A percentile compares a stretch with the other conserved stretches of the same genome.
phyloP scores from a whole-genome alignment of 2,888 invertebrate genomes.

The Lysandra coridon region DNA sequence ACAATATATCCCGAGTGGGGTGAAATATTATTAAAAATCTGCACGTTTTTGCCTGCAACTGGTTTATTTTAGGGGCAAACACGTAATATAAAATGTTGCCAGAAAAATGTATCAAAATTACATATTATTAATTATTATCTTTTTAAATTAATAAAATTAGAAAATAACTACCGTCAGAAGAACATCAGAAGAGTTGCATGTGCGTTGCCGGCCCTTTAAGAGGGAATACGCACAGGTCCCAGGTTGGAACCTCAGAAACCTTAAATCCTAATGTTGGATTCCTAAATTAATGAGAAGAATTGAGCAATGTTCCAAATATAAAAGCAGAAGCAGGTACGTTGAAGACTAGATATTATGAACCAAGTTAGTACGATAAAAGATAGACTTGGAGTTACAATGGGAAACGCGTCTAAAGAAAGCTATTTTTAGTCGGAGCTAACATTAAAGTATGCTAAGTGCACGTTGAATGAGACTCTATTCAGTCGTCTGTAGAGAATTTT shows the following conservation, averaged over 20 bases:
- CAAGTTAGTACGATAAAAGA: neutral
- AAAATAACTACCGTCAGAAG: too few relatives aligned
- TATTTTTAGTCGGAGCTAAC: slow-evolving; percentile 19
- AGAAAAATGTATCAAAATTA: neutral
- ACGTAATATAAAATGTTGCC: neutral
- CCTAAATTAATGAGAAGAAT: neutral
- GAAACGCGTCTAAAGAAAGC: slow-evolving; percentile 7
- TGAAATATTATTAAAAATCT: neutral
- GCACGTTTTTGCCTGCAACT: neutral
- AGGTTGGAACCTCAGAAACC: too few relatives aligned
- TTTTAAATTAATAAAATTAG: too few relatives aligned
- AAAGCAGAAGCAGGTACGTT: neutral
- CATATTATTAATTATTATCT: too few relatives aligned
- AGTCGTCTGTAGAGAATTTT: neutral
- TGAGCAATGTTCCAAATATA: neutral
- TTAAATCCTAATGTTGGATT: neutral
- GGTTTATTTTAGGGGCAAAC: neutral
- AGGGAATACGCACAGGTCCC: too few relatives aligned
- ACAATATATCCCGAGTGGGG: neutral
- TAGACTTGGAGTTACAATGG: neutral
- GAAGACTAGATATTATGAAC: neutral
- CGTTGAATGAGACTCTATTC: neutral
- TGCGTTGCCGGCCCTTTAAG: too few relatives aligned
- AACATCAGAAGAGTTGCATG: too few relatives aligned
- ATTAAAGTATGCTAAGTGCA: slow-evolving; percentile 16